These are phyloP conservation scores for Noctua janthina DNA, from an alignment of 2,888 invertebrate species.

Conservation along the genomic window DNA sequence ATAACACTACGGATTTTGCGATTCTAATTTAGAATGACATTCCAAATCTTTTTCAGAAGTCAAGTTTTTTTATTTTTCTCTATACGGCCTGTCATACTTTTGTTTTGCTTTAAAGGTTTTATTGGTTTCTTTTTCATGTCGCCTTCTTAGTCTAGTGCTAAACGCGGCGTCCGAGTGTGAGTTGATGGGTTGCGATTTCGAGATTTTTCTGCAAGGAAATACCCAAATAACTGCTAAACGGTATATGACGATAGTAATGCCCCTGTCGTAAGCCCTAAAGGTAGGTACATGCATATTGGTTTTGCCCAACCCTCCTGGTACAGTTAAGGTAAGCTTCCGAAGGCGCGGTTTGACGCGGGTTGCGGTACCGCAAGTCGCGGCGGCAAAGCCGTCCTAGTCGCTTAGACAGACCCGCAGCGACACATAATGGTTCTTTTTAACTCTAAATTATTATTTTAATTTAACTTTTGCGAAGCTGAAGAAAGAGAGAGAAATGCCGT, in stretches of 20 bases:
- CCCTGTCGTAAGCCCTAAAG: not conserved
- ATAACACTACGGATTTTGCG: slow-evolving; percentile 1
- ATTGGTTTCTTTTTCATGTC: slow-evolving; percentile 33
- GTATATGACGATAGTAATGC: slow-evolving; percentile 19
- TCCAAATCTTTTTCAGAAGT: slow-evolving; percentile 17
- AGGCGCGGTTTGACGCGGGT: not conserved
- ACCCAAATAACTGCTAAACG: slow-evolving; percentile 14
- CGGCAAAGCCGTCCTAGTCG: not conserved
- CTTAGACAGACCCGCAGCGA: not conserved
- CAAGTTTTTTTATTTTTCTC: slow-evolving; percentile 16
- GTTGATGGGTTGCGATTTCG: slow-evolving; percentile 24
- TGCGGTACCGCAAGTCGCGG: not conserved
- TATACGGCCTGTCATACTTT: slow-evolving; percentile 30
- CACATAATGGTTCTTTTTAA: not conserved
- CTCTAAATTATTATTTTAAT: not conserved
- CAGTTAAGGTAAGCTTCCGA: not conserved
- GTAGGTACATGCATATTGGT: too few species aligned
- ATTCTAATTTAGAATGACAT: slow-evolving; percentile 59
- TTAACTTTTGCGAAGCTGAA: not conserved
- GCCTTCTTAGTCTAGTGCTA: slow-evolving; percentile 51
- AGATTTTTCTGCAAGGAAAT: slow-evolving; percentile 49
- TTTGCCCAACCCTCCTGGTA: not conserved
- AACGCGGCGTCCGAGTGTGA: slow-evolving; percentile 23
- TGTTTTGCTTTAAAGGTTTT: not conserved
- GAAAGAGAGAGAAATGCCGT: not conserved